Base-by-base conservation (phyloP, 2,797 vertebrate species). In the Melanotaenia boesemani region DNA sequence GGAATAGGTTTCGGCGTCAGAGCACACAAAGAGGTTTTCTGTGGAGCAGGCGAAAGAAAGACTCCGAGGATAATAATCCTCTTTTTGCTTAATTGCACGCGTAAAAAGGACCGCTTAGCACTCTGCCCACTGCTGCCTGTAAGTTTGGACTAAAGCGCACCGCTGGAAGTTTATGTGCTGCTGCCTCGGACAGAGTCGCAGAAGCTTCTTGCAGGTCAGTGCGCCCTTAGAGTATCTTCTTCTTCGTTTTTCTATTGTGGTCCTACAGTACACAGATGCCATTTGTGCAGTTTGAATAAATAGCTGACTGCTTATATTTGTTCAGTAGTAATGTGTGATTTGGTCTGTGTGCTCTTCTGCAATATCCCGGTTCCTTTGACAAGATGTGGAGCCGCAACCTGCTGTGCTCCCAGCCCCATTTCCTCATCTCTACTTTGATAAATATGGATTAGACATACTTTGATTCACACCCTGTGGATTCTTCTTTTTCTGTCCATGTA, bases 101-200 rank as follows among this genome's bases (percentile, higher is more conserved):
- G 68, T 70, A 41, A 50, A 32, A 72, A 22, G 16, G 69, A 2
- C 28, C 64, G 61, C 68, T 64, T 37, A 64, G 74, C 71, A 13
- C 84, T 34, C 52, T 63, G 69, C 73, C 26, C 76, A 2, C 79
- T 11, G 84, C 80, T 11, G 62, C 65, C 74, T 65, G 82, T 77
- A 89, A 91, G 85, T 92, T 93, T 88, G 84, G 86, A 87, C 70
- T 87, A 82, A 83, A 83, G 85, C 85, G 83, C 88, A 77, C 80
- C 72, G 88, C 82, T 86, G 87, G 89, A 92, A 91, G 88, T 90
- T 91, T 84, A 52, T 66, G 75, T 46, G 72, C 80, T 68, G 69
- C 82, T 28, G 72, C 74, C 73, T 76, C 79, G 81, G 88, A 86
- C 82, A 13, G 48, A 55, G 67, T 64, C 36, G 28, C 58, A 11